A percentile compares a stretch with the other conserved stretches of the same genome.
These are phyloP conservation scores for Psilopsiagon aurifrons DNA, from an alignment of 2,113 vertebrate species.

Conservation along the genomic window DNA sequence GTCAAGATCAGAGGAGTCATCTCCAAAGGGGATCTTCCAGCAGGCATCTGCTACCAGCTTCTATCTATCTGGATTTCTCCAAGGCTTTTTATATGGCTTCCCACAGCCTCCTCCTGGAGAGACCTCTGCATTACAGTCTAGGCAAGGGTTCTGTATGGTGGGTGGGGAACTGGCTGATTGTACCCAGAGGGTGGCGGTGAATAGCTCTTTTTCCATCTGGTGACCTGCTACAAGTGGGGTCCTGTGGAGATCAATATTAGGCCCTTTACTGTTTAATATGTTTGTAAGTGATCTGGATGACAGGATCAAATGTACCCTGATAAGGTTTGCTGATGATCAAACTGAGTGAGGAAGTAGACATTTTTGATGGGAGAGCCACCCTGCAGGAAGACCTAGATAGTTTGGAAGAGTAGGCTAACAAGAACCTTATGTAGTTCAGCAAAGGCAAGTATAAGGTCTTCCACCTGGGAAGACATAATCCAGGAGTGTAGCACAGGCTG, in stretches of 20 bases:
- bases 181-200: neutral
- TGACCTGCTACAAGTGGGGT: neutral
- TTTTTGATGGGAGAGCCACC: neutral
- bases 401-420: neutral
- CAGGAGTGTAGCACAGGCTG: neutral
- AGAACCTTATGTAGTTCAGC: neutral
- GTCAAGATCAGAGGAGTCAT: neutral
- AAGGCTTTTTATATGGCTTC: neutral
- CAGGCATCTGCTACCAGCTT: neutral
- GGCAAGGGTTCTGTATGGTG: neutral
- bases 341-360: neutral
- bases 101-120: neutral
- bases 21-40: neutral
- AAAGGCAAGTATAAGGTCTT: neutral
- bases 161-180: neutral
- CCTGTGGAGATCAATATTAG: neutral
- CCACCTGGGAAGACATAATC: neutral
- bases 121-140: neutral
- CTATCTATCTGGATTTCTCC: neutral
- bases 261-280: neutral
- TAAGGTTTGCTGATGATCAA: neutral
- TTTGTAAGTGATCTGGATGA: neutral
- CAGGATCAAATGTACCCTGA: neutral
- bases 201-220: neutral
- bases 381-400: neutral